These are phyloP conservation scores for Hoplodrina blanda DNA, from an alignment of 2,888 invertebrate species.

Conservation along the genomic window DNA sequence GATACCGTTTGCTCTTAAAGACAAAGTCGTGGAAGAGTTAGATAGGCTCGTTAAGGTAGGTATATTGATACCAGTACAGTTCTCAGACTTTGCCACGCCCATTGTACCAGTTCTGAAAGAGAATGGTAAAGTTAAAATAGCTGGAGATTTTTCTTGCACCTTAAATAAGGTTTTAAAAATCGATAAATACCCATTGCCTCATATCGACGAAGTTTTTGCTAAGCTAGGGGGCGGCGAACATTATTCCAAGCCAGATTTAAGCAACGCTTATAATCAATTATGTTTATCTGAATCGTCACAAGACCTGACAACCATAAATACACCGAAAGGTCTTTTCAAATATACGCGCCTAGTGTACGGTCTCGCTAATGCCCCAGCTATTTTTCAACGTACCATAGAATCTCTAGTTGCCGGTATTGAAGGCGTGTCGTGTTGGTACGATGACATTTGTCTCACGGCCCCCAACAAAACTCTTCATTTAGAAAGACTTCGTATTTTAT, in stretches of 20 bases:
- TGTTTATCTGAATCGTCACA: neutral
- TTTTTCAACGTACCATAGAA: too few relatives aligned
- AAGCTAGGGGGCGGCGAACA: neutral
- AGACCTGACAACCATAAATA: neutral
- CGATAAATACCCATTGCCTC: neutral
- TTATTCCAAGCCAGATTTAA: neutral
- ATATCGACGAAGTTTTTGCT: conserved; percentile 2
- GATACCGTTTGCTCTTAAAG: conserved; percentile 3
- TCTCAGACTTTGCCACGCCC: neutral
- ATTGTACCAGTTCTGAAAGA: neutral
- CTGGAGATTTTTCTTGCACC: neutral
- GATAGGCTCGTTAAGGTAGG: neutral
- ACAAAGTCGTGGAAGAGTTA: neutral
- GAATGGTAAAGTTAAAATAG: conserved; percentile 1
- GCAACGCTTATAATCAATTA: conserved; percentile 1
- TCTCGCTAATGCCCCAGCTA: neutral
- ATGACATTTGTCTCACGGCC: too few relatives aligned
- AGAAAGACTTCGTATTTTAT: too few relatives aligned
- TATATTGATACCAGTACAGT: neutral
- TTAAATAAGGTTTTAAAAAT: neutral
- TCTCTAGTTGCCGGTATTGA: too few relatives aligned
- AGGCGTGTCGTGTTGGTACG: too few relatives aligned
- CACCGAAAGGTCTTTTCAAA: conserved; percentile 4
- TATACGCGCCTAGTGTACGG: conserved; percentile 2
- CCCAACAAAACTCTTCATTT: too few relatives aligned